Conservation (phyloP, 2,888 invertebrate genomes). For the Tholera decimalis region DNA sequence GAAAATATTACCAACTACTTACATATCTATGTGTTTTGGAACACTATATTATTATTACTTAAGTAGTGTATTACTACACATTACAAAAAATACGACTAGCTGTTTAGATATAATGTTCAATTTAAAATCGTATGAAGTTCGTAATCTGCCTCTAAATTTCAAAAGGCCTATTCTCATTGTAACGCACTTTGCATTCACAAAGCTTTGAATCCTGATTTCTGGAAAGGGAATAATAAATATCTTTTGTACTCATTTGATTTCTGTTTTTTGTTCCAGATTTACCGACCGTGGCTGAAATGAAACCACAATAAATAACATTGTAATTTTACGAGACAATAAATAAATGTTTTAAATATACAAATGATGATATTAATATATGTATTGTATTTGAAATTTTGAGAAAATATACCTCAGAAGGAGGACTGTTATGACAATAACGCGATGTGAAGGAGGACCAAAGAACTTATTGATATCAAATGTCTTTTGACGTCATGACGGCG, state of each 20-base stretch:
- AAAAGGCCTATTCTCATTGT: constrained; percentile 34
- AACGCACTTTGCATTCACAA: constrained; percentile 28
- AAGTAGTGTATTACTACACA: too few relatives aligned
- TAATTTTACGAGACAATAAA: constrained; percentile 71
- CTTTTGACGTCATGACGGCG: constrained; percentile 79
- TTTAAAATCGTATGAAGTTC: too few relatives aligned
- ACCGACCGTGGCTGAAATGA: constrained; percentile 62
- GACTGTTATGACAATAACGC: constrained; percentile 72
- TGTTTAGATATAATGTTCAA: too few relatives aligned
- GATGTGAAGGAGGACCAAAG: constrained; percentile 73
- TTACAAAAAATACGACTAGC: too few relatives aligned
- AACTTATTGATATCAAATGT: constrained; percentile 69
- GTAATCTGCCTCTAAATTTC: too few relatives aligned
- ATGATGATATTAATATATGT: constrained; percentile 51
- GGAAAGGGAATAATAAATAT: constrained; percentile 41
- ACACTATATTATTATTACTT: too few relatives aligned
- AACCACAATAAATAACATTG: constrained; percentile 75
- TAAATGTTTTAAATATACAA: constrained; percentile 56
- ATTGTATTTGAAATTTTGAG: constrained; percentile 64
- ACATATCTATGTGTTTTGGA: too few relatives aligned
- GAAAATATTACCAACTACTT: too few relatives aligned
- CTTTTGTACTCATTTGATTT: constrained; percentile 39
- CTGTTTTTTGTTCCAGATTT: constrained; percentile 80
- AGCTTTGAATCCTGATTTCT: constrained; percentile 37
- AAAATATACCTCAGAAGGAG: constrained; percentile 68